Conservation (phyloP, 23 tunicate species). For the Trididemnum nubilum region DNA sequence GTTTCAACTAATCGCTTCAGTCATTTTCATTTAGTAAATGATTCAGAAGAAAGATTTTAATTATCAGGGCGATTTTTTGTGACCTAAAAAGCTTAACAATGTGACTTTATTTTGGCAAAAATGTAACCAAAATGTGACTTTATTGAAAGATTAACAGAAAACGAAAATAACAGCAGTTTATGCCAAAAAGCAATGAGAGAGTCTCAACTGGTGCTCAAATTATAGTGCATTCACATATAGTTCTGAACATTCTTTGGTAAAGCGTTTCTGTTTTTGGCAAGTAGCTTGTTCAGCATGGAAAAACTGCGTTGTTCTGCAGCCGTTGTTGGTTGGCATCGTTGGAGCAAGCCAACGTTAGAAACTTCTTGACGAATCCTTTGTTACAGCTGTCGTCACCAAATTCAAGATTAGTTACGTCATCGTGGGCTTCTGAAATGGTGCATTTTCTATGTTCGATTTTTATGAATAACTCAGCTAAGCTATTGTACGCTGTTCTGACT, state of each 20-base stretch:
- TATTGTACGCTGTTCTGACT: constrained; percentile 2
- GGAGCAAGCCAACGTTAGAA: constrained; percentile 18
- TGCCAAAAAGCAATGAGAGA: background rate
- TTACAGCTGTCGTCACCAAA: constrained; percentile 9
- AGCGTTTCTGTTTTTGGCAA: constrained; percentile 25
- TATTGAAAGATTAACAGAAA: background rate
- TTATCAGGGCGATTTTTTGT: constrained; percentile 24
- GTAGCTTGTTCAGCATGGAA: constrained; percentile 23
- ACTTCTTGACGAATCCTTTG: constrained; percentile 13
- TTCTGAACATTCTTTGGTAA: constrained; percentile 1
- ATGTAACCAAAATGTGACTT: constrained; percentile 8
- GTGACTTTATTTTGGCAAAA: constrained; percentile 10
- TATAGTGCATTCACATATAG: constrained; percentile 7
- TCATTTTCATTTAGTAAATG: too few relatives aligned
- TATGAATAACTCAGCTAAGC: background rate
- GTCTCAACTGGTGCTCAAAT: background rate
- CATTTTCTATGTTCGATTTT: background rate
- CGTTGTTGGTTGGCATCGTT: constrained; percentile 24
- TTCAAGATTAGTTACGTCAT: constrained; percentile 1
- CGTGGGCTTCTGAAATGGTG: background rate
- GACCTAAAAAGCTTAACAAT: background rate
- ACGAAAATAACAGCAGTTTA: background rate
- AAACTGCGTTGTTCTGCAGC: constrained; percentile 27
- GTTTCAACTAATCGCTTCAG: too few relatives aligned
- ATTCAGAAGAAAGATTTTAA: background rate